phyloP scores from a whole-genome alignment of 2,888 invertebrate species.

The Trissonchulus sp. region DNA sequence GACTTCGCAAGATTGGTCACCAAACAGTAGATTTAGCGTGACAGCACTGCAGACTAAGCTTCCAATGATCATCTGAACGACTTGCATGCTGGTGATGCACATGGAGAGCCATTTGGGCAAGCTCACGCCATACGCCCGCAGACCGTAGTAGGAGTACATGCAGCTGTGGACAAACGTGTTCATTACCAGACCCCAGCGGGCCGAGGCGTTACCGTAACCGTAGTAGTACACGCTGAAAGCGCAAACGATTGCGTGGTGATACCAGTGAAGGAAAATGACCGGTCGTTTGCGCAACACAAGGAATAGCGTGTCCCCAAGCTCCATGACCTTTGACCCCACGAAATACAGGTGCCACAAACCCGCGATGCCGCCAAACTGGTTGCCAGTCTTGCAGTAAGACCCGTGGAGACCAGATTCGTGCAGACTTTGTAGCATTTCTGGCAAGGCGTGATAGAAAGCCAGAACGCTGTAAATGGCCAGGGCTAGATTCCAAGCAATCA shows the following conservation, averaged over 20 bases:
- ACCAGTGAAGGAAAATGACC: slow-evolving; percentile 26
- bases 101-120: slow-evolving; percentile 2
- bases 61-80: slow-evolving; percentile 12
- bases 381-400: background rate
- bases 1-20: background rate
- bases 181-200: slow-evolving; percentile 8
- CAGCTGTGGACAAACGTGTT: slow-evolving; percentile 1
- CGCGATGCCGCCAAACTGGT: background rate
- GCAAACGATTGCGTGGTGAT: slow-evolving; percentile 20
- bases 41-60: background rate
- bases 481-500: background rate
- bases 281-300: slow-evolving; percentile 23
- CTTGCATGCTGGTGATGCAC: background rate
- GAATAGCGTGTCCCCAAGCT: slow-evolving; percentile 23
- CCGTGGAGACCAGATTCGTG: background rate
- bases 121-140: background rate
- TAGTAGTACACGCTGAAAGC: background rate
- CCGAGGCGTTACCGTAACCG: background rate
- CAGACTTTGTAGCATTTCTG: background rate
- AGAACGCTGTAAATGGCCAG: slow-evolving; percentile 16
- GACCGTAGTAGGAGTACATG: slow-evolving; percentile 18
- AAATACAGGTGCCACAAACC: background rate
- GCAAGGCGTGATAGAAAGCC: background rate
- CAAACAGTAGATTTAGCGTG: background rate
- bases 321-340: background rate